These are phyloP conservation scores for Thecophora atra DNA, from an alignment of 2,888 invertebrate species.

Conservation along the genomic window DNA sequence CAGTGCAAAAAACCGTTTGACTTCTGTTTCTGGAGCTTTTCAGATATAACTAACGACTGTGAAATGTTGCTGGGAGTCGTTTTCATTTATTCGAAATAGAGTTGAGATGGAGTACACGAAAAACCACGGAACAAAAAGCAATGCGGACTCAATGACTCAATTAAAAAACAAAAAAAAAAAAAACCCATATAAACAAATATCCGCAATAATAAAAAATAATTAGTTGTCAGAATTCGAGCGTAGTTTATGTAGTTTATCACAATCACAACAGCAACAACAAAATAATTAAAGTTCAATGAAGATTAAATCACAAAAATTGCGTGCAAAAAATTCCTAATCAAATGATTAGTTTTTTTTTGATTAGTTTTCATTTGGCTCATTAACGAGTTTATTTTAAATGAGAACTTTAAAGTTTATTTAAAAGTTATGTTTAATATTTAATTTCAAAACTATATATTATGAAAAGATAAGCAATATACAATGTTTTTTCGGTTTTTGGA, in stretches of 20 bases:
- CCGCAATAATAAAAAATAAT: not conserved
- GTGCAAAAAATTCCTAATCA: not conserved
- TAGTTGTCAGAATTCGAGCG: not conserved
- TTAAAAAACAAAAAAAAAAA: not conserved
- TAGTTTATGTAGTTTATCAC: not conserved
- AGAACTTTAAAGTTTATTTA: not conserved
- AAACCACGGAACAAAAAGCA: not conserved
- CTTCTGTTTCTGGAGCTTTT: not conserved
- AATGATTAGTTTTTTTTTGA: not conserved
- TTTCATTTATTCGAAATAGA: not conserved
- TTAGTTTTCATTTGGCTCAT: not conserved
- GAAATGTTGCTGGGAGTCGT: not conserved
- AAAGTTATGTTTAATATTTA: not conserved
- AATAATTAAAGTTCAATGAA: not conserved
- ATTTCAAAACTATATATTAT: no score
- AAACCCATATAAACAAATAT: no score
- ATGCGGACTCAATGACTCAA: not conserved
- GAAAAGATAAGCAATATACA: no score
- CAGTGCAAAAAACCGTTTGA: no score
- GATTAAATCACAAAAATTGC: not conserved
- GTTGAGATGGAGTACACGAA: not conserved
- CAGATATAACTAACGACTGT: not conserved
- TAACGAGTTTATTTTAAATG: not conserved
- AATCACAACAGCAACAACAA: not conserved
- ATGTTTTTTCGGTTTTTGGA: not conserved